phyloP scores from a whole-genome alignment of 53 echinoderm and acorn worm genomes.

The Patiria pectinifera region DNA sequence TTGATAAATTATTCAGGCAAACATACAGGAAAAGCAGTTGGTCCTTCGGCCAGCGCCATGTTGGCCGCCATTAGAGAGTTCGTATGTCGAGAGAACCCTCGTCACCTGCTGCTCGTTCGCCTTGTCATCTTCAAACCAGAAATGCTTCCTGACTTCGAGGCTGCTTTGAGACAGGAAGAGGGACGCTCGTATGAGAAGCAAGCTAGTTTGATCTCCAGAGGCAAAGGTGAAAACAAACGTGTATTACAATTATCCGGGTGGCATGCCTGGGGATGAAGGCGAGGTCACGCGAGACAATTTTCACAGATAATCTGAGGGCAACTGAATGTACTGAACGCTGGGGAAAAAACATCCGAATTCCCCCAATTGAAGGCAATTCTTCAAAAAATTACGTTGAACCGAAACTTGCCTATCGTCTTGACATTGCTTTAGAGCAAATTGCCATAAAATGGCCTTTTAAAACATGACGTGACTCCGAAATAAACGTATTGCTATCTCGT shows the following conservation, averaged over 20 bases:
- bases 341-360: too few species aligned
- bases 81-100: slow-evolving; percentile 36
- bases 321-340: too few species aligned
- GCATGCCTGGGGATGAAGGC: not conserved
- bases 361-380: too few species aligned
- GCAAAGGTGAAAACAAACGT: not conserved
- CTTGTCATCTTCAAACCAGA: slow-evolving; percentile 41
- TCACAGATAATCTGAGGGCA: not conserved
- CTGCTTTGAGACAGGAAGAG: slow-evolving; percentile 37
- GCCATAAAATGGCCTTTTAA: too few species aligned
- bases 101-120: slow-evolving; percentile 13
- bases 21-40: slow-evolving; percentile 15
- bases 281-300: too few species aligned
- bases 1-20: not conserved
- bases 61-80: slow-evolving; percentile 62
- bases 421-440: too few species aligned
- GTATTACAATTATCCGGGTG: not conserved
- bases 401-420: too few species aligned
- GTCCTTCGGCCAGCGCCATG: slow-evolving; percentile 27
- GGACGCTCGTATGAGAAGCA: slow-evolving; percentile 24
- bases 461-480: too few species aligned
- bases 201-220: not conserved
- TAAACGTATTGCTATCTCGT: too few species aligned
- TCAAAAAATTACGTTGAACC: too few species aligned
- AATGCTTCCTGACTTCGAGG: slow-evolving; percentile 58